Percentiles rank a stretch among this genome's conserved stretches.
These are phyloP conservation scores for Glyphotaelius pellucidus DNA, from an alignment of 2,888 invertebrate species.

Conservation along the genomic window DNA sequence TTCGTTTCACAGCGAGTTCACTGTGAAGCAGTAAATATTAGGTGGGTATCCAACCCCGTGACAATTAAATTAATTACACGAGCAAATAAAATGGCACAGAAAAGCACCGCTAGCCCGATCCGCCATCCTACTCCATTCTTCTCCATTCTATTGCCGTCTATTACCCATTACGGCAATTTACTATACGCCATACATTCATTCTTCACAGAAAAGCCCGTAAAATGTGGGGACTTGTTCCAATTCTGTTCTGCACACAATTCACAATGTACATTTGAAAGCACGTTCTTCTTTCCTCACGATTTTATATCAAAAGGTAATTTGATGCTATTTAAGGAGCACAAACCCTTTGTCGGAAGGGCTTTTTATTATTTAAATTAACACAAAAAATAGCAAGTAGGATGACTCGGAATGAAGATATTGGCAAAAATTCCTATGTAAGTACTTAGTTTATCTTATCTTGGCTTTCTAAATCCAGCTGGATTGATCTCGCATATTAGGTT, in stretches of 20 bases:
- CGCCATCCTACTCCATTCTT: background rate
- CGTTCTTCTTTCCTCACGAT: background rate
- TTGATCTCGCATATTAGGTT: background rate
- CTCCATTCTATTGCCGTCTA: background rate
- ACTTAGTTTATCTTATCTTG: background rate
- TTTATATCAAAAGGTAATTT: background rate
- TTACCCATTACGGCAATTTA: background rate
- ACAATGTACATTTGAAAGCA: background rate
- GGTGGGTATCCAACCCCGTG: background rate
- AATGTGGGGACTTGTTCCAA: background rate
- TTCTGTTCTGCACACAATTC: background rate
- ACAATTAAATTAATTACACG: constrained; percentile 36
- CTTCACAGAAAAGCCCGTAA: background rate
- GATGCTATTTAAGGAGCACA: background rate
- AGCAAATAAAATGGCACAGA: constrained; percentile 10
- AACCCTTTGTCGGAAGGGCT: background rate
- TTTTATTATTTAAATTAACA: background rate
- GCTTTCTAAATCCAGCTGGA: background rate
- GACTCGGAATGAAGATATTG: background rate
- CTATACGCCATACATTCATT: background rate
- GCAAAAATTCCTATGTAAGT: too few species aligned
- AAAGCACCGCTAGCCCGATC: constrained; percentile 28
- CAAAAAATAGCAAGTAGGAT: background rate
- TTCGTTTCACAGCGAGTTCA: background rate
- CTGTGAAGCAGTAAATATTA: background rate